A percentile compares a stretch with the other conserved stretches of the same genome.
Conservation (phyloP, 2,888 invertebrate species). For the Nudaria mundana region DNA sequence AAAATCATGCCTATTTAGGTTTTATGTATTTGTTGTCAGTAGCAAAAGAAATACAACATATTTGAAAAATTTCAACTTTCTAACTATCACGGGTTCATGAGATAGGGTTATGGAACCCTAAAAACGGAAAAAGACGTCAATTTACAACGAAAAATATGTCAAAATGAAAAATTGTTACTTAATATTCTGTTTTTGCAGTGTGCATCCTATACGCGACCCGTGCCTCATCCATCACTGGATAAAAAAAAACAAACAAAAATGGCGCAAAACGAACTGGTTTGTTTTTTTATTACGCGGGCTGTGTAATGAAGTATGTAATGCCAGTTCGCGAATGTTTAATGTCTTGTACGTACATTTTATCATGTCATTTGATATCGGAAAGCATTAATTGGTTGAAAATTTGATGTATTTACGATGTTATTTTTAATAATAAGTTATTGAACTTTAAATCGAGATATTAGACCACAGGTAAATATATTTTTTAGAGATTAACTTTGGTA, state of each 20-base stretch:
- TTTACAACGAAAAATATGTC: slow-evolving; percentile 41
- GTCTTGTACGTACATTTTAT: slow-evolving; percentile 20
- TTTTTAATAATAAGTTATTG: no score
- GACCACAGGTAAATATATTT: no score
- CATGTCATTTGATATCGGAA: slow-evolving; percentile 36
- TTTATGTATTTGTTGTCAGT: no score
- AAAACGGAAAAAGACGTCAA: slow-evolving; percentile 36
- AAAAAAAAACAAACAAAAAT: slow-evolving; percentile 51
- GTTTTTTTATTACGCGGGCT: slow-evolving; percentile 37
- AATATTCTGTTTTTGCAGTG: slow-evolving; percentile 55
- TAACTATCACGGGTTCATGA: no score
- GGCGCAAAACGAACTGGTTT: slow-evolving; percentile 41
- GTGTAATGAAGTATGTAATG: slow-evolving; percentile 44
- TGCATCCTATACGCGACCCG: slow-evolving; percentile 41
- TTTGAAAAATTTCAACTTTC: no score
- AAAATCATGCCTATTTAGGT: no score
- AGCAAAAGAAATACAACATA: no score
- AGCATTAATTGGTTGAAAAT: slow-evolving; percentile 45
- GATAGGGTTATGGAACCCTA: slow-evolving; percentile 8
- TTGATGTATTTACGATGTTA: slow-evolving; percentile 25
- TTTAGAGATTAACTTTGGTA: no score
- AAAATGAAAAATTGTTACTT: slow-evolving; percentile 67
- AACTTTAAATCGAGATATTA: no score
- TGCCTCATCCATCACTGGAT: slow-evolving; percentile 55
- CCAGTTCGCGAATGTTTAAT: slow-evolving; percentile 36